Evolutionary conservation across 2,888 invertebrate genomes (phyloP).

Genomic region (Cylloceria caligata): DNA sequence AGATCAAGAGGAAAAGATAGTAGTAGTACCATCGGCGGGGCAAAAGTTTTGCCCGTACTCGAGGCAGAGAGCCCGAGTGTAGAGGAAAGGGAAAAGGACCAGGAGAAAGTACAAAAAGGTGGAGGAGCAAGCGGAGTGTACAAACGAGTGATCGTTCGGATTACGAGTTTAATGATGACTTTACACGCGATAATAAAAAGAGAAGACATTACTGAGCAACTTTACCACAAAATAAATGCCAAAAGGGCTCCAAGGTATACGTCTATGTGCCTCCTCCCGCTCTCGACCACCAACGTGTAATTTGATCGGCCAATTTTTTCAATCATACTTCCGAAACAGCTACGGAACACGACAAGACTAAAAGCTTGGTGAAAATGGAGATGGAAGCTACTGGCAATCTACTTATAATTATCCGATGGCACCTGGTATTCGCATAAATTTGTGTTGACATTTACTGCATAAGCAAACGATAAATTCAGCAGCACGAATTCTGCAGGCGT

Average conservation of each 20-base stretch:
- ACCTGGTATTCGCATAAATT: neutral
- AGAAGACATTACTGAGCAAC: conserved; percentile 32
- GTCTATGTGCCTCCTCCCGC: conserved; percentile 5
- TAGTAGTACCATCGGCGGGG: conserved; percentile 12
- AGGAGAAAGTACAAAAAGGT: conserved; percentile 13
- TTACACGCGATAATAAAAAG: conserved; percentile 62
- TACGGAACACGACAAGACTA: neutral
- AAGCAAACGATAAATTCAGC: too few relatives aligned
- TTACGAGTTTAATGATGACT: conserved; percentile 58
- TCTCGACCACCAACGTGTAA: conserved; percentile 1
- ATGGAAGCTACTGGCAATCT: neutral
- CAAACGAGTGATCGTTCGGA: conserved; percentile 31
- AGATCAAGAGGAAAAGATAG: conserved; percentile 34
- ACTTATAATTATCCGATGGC: neutral
- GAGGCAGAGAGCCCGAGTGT: conserved; percentile 26
- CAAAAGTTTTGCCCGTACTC: conserved; percentile 41
- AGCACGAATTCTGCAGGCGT: neutral
- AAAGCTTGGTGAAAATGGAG: neutral
- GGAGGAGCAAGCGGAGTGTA: conserved; percentile 2
- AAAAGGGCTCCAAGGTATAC: conserved; percentile 29
- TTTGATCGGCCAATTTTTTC: conserved; percentile 25
- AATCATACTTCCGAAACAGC: conserved; percentile 20
- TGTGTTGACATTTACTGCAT: neutral
- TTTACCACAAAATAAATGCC: conserved; percentile 52
- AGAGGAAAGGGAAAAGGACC: neutral